phyloP scores from a whole-genome alignment of 1,140 invertebrate genomes.

The Penaeus vannamei region DNA sequence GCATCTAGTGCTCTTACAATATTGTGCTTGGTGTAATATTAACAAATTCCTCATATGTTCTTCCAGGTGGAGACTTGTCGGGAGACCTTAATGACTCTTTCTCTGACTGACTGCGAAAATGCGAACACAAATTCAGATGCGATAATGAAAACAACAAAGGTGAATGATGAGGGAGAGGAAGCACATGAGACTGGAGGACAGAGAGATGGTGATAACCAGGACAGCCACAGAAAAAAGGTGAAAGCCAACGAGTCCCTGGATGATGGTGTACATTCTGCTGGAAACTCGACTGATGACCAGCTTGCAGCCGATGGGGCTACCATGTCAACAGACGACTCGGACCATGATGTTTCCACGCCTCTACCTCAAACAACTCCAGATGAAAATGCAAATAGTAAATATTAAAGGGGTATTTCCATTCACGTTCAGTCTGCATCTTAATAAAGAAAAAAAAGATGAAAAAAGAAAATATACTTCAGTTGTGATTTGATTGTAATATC shows the following conservation, averaged over 20 bases:
- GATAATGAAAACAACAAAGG: background rate
- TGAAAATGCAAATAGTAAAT: constrained; percentile 49
- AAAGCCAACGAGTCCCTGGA: constrained; percentile 17
- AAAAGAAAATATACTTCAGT: no score
- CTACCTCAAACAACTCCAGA: constrained; percentile 47
- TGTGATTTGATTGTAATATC: no score
- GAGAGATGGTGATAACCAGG: background rate
- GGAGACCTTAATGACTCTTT: constrained; percentile 60
- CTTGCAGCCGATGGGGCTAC: background rate
- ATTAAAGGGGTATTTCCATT: background rate
- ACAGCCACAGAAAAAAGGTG: constrained; percentile 31
- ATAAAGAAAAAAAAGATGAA: no score
- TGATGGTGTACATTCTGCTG: constrained; percentile 33
- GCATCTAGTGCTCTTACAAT: no score
- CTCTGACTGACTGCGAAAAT: constrained; percentile 58
- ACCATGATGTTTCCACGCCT: constrained; percentile 43
- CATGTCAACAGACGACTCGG: constrained; percentile 51
- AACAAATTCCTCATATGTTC: background rate
- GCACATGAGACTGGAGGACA: background rate
- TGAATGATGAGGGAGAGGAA: constrained; percentile 10
- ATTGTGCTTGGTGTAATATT: no score
- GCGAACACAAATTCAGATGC: constrained; percentile 38
- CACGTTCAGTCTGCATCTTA: background rate
- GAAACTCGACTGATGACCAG: constrained; percentile 46
- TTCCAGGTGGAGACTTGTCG: constrained; percentile 58